These are phyloP conservation scores for Mactra quadrangularis DNA, from an alignment of 1,140 invertebrate genomes.

Conservation along the genomic window DNA sequence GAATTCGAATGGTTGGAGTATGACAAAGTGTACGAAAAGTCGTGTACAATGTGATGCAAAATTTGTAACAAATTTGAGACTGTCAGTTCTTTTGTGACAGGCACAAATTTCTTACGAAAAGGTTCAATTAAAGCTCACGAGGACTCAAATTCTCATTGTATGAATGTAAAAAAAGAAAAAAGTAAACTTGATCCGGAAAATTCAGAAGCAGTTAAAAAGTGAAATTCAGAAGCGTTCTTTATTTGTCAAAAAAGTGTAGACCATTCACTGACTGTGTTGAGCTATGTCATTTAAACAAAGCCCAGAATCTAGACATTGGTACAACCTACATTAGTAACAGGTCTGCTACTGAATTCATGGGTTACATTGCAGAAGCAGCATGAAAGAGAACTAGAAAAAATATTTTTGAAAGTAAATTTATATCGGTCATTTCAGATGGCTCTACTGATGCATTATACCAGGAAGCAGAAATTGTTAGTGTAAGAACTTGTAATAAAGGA, in stretches of 20 bases:
- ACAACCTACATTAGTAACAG: constrained; percentile 14
- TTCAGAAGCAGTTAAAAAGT: constrained; percentile 3
- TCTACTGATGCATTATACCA: constrained; percentile 41
- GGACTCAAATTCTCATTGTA: neutral
- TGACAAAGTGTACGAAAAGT: too few relatives aligned
- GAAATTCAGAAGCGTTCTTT: constrained; percentile 39
- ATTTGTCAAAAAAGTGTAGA: constrained; percentile 16
- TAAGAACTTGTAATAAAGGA: neutral
- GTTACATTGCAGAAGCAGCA: constrained; percentile 45
- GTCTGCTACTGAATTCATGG: constrained; percentile 24
- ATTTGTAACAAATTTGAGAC: too few relatives aligned
- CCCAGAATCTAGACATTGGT: constrained; percentile 28
- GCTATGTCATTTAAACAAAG: constrained; percentile 37
- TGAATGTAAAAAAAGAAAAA: neutral
- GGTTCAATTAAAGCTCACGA: too few relatives aligned
- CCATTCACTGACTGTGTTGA: constrained; percentile 45
- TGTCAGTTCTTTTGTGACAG: too few relatives aligned
- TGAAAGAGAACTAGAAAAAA: constrained; percentile 4
- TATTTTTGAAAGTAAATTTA: constrained; percentile 20
- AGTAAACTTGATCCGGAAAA: neutral
- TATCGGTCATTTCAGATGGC: constrained; percentile 51
- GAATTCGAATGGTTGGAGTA: too few relatives aligned
- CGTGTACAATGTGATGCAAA: too few relatives aligned
- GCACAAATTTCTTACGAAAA: too few relatives aligned
- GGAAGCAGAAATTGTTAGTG: constrained; percentile 59